phyloP scores from a whole-genome alignment of 1,140 invertebrate species.

The Cydia pomonella region DNA sequence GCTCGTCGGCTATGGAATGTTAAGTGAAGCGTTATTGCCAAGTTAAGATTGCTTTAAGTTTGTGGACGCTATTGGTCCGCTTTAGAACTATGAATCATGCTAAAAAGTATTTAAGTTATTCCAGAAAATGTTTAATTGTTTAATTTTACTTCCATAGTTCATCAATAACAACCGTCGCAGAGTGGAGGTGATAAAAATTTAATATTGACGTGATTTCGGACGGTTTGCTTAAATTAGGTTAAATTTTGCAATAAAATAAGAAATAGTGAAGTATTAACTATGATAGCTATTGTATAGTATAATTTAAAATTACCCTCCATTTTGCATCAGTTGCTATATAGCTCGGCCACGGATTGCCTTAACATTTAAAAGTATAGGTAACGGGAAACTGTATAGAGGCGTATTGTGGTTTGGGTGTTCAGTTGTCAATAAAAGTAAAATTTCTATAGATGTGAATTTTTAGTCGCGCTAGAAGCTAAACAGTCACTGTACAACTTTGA shows the following conservation, averaged over 20 bases:
- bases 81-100: neutral
- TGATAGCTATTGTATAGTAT: neutral
- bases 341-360: slow-evolving; percentile 5
- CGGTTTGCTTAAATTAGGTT: neutral
- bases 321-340: neutral
- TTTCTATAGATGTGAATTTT: neutral
- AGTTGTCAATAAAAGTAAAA: neutral
- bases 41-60: neutral
- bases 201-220: neutral
- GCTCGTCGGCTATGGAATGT: slow-evolving; percentile 28
- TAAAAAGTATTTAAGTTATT: neutral
- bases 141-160: neutral
- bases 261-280: neutral
- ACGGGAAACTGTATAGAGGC: slow-evolving; percentile 17
- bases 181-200: neutral
- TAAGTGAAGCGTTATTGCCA: slow-evolving; percentile 26
- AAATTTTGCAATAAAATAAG: neutral
- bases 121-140: neutral
- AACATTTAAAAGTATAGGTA: slow-evolving; percentile 11
- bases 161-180: neutral
- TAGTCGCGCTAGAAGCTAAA: too few relatives aligned
- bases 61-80: neutral
- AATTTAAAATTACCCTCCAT: neutral
- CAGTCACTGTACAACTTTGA: too few relatives aligned
- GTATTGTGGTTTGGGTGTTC: neutral